Base-by-base conservation (phyloP, 2,888 invertebrate genomes). In the Dasypogon diadema region DNA sequence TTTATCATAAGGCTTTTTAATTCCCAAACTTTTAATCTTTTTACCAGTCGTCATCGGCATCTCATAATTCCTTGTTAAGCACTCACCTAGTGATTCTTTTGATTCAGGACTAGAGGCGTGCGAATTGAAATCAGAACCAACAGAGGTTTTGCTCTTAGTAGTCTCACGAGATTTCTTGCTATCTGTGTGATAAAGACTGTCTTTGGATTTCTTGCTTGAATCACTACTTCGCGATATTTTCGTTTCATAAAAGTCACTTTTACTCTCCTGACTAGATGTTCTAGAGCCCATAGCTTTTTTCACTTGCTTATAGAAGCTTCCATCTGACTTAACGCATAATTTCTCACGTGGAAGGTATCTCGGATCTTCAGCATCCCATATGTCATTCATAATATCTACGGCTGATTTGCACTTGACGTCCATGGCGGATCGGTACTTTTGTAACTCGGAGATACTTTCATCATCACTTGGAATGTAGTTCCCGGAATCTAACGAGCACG, bases 291-390 rank as follows among this genome's bases (percentile, higher is more conserved):
- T 87, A 1, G 88, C 87, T 30, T 90, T 88, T 81, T 91, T 91
- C 76, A 91, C 90, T 81, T 91, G 90, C 81, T 91, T 91, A 81
- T 92, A 92, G 82, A 91, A 92, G 80, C 88, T 90, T 2, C 92
- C 92, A 82, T 92, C 92, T 0, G 92, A 92, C 82, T 92, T 90
- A 8, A 92, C 89, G 10, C 91, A 91, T 10, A 92, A 87, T 78
- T 91, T 92, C 83, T 92, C 92, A 21, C 92, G 88, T 1, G 92
- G 92, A 68, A 92, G 87, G 82, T 92, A 90, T 18, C 92, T 86
- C n/a, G 92, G 92, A 85, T 92, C 92, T 82, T 94, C 94, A 82
- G 91, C 89, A 70, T 91, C 89, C 86, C 94, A 94, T 80, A 94
- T 92, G 83, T 93, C 93, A 75, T 91, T 90, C 82, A 92, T 91